Conservation (phyloP, 2,113 vertebrate species). For the Rhinogobius similis region DNA sequence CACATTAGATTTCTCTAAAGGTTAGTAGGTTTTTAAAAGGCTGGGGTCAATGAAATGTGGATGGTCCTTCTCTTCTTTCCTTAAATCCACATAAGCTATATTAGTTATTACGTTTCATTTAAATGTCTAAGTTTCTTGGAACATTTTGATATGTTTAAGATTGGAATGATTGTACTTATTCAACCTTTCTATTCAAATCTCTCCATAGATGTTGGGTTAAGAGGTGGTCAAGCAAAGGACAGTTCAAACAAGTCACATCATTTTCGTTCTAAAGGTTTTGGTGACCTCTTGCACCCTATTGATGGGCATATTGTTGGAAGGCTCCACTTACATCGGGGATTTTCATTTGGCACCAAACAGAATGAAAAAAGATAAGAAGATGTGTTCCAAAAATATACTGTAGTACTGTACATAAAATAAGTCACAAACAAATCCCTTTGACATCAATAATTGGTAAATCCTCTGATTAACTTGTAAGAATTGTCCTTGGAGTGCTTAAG, state of each 20-base stretch:
- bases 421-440: conserved; percentile 61
- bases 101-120: too few relatives aligned
- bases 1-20: background rate
- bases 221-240: background rate
- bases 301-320: conserved; percentile 7
- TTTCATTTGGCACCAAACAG: background rate
- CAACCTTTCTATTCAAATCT: background rate
- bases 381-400: background rate
- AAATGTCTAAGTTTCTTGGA: background rate
- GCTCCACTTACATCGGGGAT: conserved; percentile 1
- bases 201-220: background rate
- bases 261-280: background rate
- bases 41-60: background rate
- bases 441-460: conserved; percentile 78
- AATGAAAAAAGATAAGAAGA: background rate
- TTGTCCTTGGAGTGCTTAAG: conserved; percentile 75
- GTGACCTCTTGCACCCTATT: background rate
- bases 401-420: background rate
- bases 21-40: background rate
- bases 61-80: background rate
- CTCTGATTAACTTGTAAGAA: conserved; percentile 75
- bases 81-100: background rate
- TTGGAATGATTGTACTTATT: background rate
- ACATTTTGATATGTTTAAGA: background rate
- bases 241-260: background rate